Conservation (phyloP, 2,888 invertebrate genomes). For the Mantis religiosa region DNA sequence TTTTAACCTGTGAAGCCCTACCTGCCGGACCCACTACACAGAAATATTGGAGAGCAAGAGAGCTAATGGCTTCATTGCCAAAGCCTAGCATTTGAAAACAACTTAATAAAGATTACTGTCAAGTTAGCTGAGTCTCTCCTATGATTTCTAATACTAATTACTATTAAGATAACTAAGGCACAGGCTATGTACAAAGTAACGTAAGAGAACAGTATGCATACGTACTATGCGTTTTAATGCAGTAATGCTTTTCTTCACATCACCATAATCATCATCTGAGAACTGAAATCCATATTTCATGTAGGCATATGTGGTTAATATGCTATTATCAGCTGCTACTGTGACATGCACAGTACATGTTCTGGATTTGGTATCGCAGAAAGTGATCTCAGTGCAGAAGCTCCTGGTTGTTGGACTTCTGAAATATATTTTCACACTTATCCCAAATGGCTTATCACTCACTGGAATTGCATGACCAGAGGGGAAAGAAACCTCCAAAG, state of each 20-base stretch:
- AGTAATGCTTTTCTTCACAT: not conserved
- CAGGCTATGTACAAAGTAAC: too few relatives aligned
- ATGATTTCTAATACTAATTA: too few relatives aligned
- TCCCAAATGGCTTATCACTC: not conserved
- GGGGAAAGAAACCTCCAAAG: not conserved
- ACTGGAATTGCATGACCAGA: not conserved
- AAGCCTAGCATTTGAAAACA: too few relatives aligned
- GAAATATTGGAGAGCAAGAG: too few relatives aligned
- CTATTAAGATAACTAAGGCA: too few relatives aligned
- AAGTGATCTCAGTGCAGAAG: not conserved
- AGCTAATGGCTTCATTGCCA: too few relatives aligned
- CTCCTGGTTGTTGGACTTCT: not conserved
- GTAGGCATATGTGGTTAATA: not conserved
- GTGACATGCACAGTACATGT: not conserved
- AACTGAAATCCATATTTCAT: not conserved
- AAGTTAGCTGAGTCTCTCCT: too few relatives aligned
- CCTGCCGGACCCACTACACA: too few relatives aligned
- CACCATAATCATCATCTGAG: not conserved
- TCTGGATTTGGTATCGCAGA: not conserved
- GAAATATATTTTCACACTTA: not conserved
- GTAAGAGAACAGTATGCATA: not conserved
- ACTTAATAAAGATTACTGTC: too few relatives aligned
- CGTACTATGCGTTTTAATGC: not conserved
- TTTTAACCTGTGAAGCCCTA: too few relatives aligned
- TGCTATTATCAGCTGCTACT: not conserved